Base-by-base conservation (phyloP, 2,888 invertebrate genomes). In the Phaedon cochleariae region DNA sequence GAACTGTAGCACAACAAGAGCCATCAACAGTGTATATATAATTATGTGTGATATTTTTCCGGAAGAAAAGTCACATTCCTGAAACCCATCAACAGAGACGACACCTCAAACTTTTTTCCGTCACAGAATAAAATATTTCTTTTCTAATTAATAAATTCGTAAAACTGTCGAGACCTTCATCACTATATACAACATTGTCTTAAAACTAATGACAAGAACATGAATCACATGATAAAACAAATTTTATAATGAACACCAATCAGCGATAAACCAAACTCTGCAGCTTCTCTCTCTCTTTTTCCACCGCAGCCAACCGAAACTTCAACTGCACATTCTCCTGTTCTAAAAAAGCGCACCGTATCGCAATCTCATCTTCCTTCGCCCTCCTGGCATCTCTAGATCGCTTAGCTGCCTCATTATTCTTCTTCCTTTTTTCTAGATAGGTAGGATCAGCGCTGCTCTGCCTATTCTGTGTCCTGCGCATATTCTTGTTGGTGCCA, bases 361-460 rank as follows among this genome's bases (percentile, higher is more conserved):
- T 92, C 0, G 96, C 95, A 57, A 97, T 91, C 75, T 96, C 95
- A 73, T 97, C 95, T 81, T 98, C 97, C 76, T 97, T 94, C 48
- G 93, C 90, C 74, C 96, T 87, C 64, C 98, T 86, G 0, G 95
- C 90, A 77, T 98, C 97, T 2, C 98, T 87, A 0, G 96, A 97
- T 73, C 96, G 88, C 83, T 98, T 98, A 0, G 98, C 98, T 0
- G 98, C 97, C 69, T 92, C 94, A 81, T 98, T 98, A 82, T 98
- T 98, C 79, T 95, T 94, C 71, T 93, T 88, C 9, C 97, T 85
- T 62, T 96, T 89, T 75, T 94, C 96, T 85, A 92, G 92, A 80
- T 98, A 98, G 0, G 92, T 90, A 2, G 92, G 92, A 79, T 96
- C 95, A 61, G 71, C 70, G 49, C 66, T 76, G 4, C 7, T 7